These are phyloP conservation scores for Rhopalosiphum maidis DNA, from an alignment of 1,140 invertebrate species.

Conservation along the genomic window DNA sequence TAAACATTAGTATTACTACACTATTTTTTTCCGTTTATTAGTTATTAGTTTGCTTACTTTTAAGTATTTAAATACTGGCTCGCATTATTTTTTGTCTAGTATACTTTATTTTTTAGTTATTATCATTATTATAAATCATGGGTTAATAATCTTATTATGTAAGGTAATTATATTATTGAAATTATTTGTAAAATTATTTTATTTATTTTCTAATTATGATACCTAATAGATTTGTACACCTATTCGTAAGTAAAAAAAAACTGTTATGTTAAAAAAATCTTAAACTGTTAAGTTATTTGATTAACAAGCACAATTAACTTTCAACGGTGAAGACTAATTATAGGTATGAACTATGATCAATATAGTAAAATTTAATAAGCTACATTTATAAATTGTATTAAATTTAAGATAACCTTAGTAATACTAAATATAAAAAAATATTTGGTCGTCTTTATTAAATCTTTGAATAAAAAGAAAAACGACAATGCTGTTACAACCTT, in stretches of 20 bases:
- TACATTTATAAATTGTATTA: no score
- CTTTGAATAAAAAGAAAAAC: background rate
- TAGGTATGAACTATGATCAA: background rate
- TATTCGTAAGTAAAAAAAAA: background rate
- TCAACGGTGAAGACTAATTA: background rate
- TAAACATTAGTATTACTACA: background rate
- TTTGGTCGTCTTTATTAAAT: background rate
- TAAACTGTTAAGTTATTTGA: no score
- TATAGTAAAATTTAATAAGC: background rate
- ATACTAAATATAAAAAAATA: no score
- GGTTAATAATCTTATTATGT: no score
- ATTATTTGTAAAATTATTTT: background rate
- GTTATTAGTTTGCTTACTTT: conserved; percentile 3
- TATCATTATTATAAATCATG: no score
- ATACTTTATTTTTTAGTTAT: no score
- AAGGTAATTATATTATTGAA: no score
- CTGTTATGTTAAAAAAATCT: no score
- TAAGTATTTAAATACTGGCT: background rate
- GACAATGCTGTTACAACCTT: background rate
- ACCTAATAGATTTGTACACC: background rate
- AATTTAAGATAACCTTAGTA: no score
- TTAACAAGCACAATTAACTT: background rate
- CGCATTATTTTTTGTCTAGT: background rate
- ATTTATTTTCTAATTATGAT: background rate
- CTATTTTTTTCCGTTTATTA: background rate